Base-by-base conservation (phyloP, 2,888 invertebrate genomes). In the Hyposoter dolosus region DNA sequence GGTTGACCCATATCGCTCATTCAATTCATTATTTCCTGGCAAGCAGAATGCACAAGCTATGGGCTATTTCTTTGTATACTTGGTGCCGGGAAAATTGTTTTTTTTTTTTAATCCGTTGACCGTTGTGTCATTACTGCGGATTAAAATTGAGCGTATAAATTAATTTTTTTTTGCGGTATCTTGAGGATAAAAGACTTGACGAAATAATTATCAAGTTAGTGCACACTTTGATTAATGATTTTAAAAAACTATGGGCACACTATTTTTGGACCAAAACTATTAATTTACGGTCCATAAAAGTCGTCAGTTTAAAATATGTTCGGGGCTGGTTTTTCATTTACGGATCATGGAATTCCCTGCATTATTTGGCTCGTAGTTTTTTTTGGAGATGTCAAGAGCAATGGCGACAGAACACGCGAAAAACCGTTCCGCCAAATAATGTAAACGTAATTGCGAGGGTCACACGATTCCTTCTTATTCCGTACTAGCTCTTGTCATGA, bases 381-480 rank as follows among this genome's bases (percentile, higher is more conserved):
- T 35, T 50, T 72, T 15, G 32, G 19, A 50, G 35, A 35, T 53
- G 19, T 53, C 23, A 12, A 28, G 28, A 60, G 56, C 10, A 75
- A 56, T 43, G 23, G 23, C 19, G 65, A 40, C 66, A 35, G 7
- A 43, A 63, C 74, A 71, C 56, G 75, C 63, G 23, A 65, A 45
- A 32, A 65, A 72, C 45, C 9, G 50, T 71, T 60, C 12, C 47
- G 47, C 45, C 35, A 60, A 71, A 71, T 72, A 81, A 81, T 84
- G 40, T 56, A 75, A 77, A 35, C 17, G 19, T 19, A 45, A 84
- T 80, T 63, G n/a, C n/a, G 71, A 28, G 32, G 40, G 40, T 47
- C 19, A 23, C n/a, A 23, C 35, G 19, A 7, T 43, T 35, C 40
- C 6, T 6, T 23, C 63, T 50, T 5, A 10, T 1, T 17, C 15